Percentiles rank a stretch among this genome's conserved stretches.
Conservation (phyloP, 1,140 invertebrate genomes). For the Penaeus indicus region DNA sequence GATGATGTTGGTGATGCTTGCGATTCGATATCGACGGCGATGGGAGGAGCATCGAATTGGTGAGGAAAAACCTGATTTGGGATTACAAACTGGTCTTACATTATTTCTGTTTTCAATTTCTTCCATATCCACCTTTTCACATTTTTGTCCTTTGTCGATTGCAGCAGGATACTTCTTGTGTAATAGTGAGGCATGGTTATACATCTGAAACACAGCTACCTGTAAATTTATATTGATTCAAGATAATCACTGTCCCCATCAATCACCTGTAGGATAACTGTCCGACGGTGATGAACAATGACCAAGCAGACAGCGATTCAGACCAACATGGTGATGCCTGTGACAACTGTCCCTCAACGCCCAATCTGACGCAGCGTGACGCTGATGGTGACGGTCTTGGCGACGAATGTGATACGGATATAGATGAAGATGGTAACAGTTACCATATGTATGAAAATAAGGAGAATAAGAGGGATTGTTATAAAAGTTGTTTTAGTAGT, state of each 20-base stretch:
- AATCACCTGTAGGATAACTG: conserved; percentile 82
- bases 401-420: conserved; percentile 80
- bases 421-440: conserved; percentile 74
- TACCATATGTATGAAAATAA: conserved; percentile 48
- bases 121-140: no score
- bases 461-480: no score
- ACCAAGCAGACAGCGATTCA: conserved; percentile 81
- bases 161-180: no score
- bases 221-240: no score
- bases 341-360: conserved; percentile 82
- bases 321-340: conserved; percentile 86
- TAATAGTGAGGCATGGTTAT: neutral
- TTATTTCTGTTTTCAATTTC: neutral
- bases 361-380: conserved; percentile 82
- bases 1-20: conserved; percentile 88
- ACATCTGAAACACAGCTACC: no score
- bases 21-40: conserved; percentile 92
- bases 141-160: no score
- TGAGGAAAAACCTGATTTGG: neutral
- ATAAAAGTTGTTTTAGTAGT: no score
- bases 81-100: neutral
- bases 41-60: conserved; percentile 70
- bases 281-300: conserved; percentile 77
- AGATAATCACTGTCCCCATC: neutral
- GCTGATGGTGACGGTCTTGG: conserved; percentile 81